A percentile compares a stretch with the other conserved stretches of the same genome.
Conservation (phyloP, 2,888 invertebrate genomes). For the Drosophila neotestacea region DNA sequence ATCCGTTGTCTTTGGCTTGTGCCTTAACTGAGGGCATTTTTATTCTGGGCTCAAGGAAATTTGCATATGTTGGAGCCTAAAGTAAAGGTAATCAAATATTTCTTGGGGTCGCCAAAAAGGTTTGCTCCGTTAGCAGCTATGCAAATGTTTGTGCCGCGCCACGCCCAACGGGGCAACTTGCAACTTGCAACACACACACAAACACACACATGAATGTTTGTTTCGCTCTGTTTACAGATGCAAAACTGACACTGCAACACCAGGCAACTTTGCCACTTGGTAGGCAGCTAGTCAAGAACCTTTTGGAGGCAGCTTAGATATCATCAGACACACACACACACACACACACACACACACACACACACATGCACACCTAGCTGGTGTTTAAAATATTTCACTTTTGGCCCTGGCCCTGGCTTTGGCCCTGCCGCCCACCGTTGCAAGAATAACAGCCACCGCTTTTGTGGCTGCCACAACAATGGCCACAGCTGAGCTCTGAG, state of each 20-base stretch:
- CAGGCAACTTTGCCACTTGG: conserved; percentile 49
- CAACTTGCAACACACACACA: conserved; percentile 4
- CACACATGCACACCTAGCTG: conserved; percentile 40
- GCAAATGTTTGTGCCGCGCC: conserved; percentile 46
- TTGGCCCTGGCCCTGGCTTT: conserved; percentile 59
- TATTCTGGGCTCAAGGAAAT: conserved; percentile 24
- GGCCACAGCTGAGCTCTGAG: conserved; percentile 36
- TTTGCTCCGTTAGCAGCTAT: conserved; percentile 51
- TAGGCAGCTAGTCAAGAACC: conserved; percentile 12
- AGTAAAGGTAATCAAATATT: conserved; percentile 50
- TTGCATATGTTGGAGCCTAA: conserved; percentile 52
- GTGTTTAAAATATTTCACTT: conserved; percentile 82
- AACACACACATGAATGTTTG: conserved; percentile 11
- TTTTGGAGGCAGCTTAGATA: conserved; percentile 49
- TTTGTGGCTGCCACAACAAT: conserved; percentile 53
- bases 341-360: conserved; percentile 15
- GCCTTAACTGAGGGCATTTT: not conserved
- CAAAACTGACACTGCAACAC: conserved; percentile 74
- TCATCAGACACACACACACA: conserved; percentile 41
- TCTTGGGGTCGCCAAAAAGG: conserved; percentile 55
- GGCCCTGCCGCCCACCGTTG: conserved; percentile 34
- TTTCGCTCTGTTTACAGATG: conserved; percentile 71
- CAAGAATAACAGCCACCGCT: conserved; percentile 10
- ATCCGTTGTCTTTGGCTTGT: conserved; percentile 23
- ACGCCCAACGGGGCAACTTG: conserved; percentile 23